Conservation (phyloP, 2,888 invertebrate genomes). For the Eupithecia tripunctaria region DNA sequence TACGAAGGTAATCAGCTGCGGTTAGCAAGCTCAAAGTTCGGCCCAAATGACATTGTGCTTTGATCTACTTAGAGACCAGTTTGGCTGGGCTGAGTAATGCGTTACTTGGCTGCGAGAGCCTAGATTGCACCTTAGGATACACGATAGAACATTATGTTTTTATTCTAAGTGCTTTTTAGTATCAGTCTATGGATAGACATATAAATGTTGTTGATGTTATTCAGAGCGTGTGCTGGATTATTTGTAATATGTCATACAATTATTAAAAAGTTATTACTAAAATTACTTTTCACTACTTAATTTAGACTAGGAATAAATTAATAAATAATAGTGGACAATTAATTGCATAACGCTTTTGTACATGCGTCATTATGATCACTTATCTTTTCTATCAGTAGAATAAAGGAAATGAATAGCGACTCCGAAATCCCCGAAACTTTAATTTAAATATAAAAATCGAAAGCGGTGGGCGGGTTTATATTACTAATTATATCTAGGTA, state of each 20-base stretch:
- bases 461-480: neutral
- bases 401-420: too few species aligned
- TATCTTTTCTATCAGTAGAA: too few species aligned
- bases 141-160: neutral
- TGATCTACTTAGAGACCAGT: constrained; percentile 71
- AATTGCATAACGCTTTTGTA: too few species aligned
- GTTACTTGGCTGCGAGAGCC: constrained; percentile 10
- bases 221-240: neutral
- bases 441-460: too few species aligned
- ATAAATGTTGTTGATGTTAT: neutral
- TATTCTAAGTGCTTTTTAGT: neutral
- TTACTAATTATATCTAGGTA: neutral
- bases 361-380: too few species aligned
- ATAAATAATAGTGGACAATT: too few species aligned
- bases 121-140: constrained; percentile 15
- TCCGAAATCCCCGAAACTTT: too few species aligned
- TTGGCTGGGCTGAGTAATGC: constrained; percentile 44
- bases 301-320: too few species aligned
- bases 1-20: constrained; percentile 38
- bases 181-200: neutral
- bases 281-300: too few species aligned
- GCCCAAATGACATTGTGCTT: constrained; percentile 67
- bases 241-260: too few species aligned
- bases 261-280: too few species aligned
- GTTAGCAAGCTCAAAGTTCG: constrained; percentile 49